Evolutionary conservation across 2,113 vertebrate genomes (phyloP).

Genomic region (Cercopithecus mona): DNA sequence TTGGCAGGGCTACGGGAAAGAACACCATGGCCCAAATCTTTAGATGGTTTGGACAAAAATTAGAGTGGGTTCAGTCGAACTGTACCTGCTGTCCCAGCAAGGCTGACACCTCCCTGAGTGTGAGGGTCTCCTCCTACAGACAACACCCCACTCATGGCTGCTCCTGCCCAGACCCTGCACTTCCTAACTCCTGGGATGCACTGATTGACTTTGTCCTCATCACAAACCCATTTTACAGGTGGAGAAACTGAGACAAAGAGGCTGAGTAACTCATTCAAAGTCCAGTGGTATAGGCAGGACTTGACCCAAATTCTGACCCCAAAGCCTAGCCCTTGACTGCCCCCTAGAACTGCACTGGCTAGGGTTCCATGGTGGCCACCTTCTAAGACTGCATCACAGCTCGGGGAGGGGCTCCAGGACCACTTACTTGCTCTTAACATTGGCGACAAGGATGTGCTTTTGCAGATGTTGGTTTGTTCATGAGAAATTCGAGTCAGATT

Average conservation of each 20-base stretch:
- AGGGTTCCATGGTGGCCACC: accelerated
- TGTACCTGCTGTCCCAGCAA: accelerated
- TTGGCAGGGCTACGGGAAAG: not conserved
- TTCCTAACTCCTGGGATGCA: not conserved
- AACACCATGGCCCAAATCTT: not conserved
- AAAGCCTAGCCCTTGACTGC: not conserved
- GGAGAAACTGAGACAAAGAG: not conserved
- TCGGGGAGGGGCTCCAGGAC: accelerated
- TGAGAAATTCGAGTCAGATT: not conserved
- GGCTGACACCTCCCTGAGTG: too few species aligned
- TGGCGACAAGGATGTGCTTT: not conserved
- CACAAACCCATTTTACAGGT: not conserved
- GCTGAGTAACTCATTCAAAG: too few species aligned
- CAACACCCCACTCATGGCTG: accelerated
- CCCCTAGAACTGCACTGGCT: accelerated
- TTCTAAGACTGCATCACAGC: not conserved
- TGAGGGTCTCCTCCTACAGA: accelerated
- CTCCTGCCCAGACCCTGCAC: accelerated
- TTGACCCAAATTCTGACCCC: not conserved
- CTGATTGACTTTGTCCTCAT: accelerated
- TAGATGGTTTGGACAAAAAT: not conserved
- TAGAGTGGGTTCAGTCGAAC: too few species aligned
- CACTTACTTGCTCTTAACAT: accelerated
- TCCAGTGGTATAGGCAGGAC: accelerated
- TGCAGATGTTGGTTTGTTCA: not conserved